These are phyloP conservation scores for Bimastos eiseni DNA, from an alignment of 2,888 invertebrate genomes.

Conservation along the genomic window DNA sequence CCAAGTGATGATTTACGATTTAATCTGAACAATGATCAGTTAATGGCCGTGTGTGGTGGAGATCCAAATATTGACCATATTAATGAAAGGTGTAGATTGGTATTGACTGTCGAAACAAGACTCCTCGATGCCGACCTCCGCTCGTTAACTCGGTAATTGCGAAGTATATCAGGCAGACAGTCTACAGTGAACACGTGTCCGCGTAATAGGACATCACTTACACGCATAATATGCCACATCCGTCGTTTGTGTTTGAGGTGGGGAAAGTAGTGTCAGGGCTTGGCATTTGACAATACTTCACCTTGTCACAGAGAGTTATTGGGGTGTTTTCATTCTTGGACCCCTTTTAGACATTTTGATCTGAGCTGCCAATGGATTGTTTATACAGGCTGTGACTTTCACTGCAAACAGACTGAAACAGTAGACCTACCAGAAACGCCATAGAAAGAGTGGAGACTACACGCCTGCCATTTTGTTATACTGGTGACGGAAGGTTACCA, in stretches of 20 bases:
- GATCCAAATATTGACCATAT: background rate
- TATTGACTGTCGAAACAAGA: conserved; percentile 6
- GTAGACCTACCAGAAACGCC: background rate
- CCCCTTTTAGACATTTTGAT: background rate
- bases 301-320: background rate
- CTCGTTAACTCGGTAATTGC: background rate
- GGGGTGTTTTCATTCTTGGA: background rate
- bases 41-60: background rate
- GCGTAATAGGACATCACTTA: conserved; percentile 3
- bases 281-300: background rate
- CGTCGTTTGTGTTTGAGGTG: background rate
- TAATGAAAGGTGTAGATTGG: conserved; percentile 13
- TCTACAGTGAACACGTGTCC: background rate
- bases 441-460: background rate
- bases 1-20: background rate
- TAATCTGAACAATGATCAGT: background rate
- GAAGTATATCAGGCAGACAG: background rate
- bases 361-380: background rate
- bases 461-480: too few species aligned
- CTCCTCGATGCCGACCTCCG: background rate
- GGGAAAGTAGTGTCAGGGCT: background rate
- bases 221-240: too few species aligned
- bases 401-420: background rate
- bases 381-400: background rate
- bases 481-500: too few species aligned